Evolutionary conservation across 92 coral and sea anemone species (phyloP).

Genomic region (Umimayanthus chanpuru): DNA sequence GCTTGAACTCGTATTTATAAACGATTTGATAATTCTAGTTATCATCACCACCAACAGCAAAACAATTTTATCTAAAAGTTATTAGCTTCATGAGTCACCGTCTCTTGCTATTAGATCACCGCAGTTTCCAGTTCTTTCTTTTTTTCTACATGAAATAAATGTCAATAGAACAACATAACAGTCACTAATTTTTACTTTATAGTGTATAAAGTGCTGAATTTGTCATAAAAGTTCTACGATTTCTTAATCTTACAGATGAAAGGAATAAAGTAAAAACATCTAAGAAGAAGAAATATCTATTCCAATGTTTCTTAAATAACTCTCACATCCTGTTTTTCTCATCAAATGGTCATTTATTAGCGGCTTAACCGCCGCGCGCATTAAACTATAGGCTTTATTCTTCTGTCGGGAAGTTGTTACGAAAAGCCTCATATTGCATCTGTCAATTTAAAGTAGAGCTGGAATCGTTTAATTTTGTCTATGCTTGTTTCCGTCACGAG

Average conservation of each 20-base stretch:
- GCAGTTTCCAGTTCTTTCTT: not conserved
- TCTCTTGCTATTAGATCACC: not conserved
- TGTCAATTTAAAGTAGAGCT: not conserved
- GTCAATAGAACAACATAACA: not conserved
- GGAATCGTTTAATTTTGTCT: not conserved
- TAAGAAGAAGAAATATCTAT: not conserved
- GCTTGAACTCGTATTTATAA: constrained; percentile 1
- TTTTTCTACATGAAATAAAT: not conserved
- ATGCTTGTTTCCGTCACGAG: not conserved
- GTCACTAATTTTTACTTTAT: not conserved
- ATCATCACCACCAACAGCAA: not conserved
- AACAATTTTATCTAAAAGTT: not conserved
- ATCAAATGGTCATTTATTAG: constrained; percentile 12
- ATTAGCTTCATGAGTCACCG: not conserved
- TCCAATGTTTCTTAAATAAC: not conserved
- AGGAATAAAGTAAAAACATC: not conserved
- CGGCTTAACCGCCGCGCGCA: not conserved
- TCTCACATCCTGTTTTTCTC: constrained; percentile 22
- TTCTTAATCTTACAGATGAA: not conserved
- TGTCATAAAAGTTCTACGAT: not conserved
- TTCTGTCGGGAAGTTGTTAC: not conserved
- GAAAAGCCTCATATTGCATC: not conserved
- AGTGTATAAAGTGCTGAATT: not conserved
- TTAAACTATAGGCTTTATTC: not conserved
- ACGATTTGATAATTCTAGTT: constrained; percentile 20